A percentile compares a stretch with the other conserved stretches of the same genome.
Evolutionary conservation across 2,113 vertebrate species (phyloP).

Genomic region (Lepidothrix coronata): DNA sequence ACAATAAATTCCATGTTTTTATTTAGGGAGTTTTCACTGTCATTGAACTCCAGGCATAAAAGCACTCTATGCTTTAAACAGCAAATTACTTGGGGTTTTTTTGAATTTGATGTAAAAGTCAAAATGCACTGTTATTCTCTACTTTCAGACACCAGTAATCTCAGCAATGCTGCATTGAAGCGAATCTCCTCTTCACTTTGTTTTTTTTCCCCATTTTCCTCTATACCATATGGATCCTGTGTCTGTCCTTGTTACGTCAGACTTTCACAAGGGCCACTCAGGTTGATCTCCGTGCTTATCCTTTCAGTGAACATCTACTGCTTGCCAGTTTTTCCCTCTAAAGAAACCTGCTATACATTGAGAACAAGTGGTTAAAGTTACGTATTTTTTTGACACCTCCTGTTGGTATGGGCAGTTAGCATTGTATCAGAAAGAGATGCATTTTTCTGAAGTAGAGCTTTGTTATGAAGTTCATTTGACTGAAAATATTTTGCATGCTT

Average conservation of each 20-base stretch:
- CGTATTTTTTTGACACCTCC: neutral
- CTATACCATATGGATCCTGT: neutral
- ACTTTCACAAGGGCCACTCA: neutral
- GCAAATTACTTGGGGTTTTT: neutral
- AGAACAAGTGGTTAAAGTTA: neutral
- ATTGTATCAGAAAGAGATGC: neutral
- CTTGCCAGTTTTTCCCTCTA: neutral
- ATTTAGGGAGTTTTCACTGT: neutral
- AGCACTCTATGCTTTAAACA: neutral
- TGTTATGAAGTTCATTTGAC: slow-evolving; percentile 54
- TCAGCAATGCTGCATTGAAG: neutral
- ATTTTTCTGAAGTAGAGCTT: slow-evolving; percentile 1
- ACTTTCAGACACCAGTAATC: neutral
- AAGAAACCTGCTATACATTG: neutral
- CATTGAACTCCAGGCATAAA: neutral
- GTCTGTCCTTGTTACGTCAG: neutral
- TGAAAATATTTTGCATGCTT: slow-evolving; percentile 68
- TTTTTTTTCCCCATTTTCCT: neutral
- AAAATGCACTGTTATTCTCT: neutral
- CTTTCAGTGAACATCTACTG: neutral
- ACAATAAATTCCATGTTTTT: neutral
- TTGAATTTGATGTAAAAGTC: neutral
- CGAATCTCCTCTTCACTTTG: neutral
- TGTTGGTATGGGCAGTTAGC: neutral
- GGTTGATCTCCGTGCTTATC: neutral